Conservation (phyloP, 2,113 vertebrate genomes). For the Oxyura jamaicensis region DNA sequence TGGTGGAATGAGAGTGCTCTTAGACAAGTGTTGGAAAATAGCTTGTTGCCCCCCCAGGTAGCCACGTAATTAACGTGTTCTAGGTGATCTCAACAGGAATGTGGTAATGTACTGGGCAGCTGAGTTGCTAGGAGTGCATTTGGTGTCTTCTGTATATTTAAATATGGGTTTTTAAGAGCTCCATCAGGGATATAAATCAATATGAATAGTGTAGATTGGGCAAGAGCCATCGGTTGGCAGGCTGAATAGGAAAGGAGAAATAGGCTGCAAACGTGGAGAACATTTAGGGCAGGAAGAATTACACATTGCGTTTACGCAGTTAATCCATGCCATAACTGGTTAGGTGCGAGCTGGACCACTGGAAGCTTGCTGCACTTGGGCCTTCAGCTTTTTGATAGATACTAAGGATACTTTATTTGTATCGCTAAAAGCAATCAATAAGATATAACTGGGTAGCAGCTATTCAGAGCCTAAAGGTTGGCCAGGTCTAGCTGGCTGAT, state of each 20-base stretch:
- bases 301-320: background rate
- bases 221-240: background rate
- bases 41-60: background rate
- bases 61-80: background rate
- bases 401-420: background rate
- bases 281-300: background rate
- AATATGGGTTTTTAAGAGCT: background rate
- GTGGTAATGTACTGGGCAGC: background rate
- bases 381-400: background rate
- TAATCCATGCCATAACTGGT: background rate
- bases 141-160: background rate
- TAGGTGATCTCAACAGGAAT: no score
- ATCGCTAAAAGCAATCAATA: background rate
- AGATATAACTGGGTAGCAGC: background rate
- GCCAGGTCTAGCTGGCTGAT: background rate
- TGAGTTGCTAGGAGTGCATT: background rate
- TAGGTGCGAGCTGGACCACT: background rate
- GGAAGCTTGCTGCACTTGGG: background rate
- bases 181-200: background rate
- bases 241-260: background rate
- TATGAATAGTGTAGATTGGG: background rate
- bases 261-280: background rate
- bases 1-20: background rate
- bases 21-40: background rate
- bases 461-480: background rate